Conservation (phyloP, 2,113 vertebrate species). For the Burhinus oedicnemus region DNA sequence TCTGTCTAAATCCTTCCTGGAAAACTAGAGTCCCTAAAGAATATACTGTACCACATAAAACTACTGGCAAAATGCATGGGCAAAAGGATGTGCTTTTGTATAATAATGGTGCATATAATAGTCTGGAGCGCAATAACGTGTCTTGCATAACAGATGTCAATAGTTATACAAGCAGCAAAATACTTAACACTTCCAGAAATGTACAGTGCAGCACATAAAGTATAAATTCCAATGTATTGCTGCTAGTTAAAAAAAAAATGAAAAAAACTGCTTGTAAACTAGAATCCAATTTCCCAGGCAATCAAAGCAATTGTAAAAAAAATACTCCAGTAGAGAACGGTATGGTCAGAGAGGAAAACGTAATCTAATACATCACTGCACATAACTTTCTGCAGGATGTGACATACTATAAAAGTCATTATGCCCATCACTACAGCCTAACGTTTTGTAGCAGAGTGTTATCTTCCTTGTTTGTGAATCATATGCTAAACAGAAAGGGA, state of each 20-base stretch:
- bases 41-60: not conserved
- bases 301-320: not conserved
- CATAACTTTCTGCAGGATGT: not conserved
- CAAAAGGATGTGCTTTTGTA: not conserved
- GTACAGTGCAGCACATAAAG: not conserved
- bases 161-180: not conserved
- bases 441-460: not conserved
- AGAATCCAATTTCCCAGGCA: not conserved
- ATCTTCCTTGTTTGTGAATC: not conserved
- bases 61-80: not conserved
- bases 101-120: not conserved
- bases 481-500: conserved; percentile 20
- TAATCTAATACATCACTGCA: not conserved
- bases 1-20: not conserved
- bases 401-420: not conserved
- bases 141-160: not conserved
- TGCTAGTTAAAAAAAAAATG: not conserved
- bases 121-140: rapidly evolving
- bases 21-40: not conserved
- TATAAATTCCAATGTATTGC: not conserved
- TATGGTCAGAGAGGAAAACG: not conserved
- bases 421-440: not conserved
- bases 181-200: not conserved
- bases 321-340: not conserved
- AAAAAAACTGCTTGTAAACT: not conserved